Conservation (phyloP, 2,888 invertebrate genomes). For the Perdita meconis region DNA sequence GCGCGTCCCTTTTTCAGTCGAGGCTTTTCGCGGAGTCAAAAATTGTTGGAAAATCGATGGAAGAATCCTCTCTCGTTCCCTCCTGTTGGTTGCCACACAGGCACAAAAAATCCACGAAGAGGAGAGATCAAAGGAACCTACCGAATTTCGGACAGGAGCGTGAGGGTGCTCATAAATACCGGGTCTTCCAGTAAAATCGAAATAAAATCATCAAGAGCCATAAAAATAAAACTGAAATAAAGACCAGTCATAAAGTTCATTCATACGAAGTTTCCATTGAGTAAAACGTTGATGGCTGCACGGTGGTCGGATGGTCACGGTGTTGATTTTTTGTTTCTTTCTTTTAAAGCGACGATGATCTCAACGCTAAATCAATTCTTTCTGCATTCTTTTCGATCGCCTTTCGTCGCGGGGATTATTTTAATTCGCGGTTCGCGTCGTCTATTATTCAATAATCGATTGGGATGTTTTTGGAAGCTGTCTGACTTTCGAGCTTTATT, state of each 20-base stretch:
- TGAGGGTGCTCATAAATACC: constrained; percentile 72
- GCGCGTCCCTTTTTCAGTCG: neutral
- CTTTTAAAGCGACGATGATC: neutral
- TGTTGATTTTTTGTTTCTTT: neutral
- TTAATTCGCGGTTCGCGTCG: neutral
- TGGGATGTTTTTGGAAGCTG: neutral
- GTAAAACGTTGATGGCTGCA: constrained; percentile 49
- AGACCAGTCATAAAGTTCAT: constrained; percentile 80
- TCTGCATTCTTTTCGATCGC: neutral
- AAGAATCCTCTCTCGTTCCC: constrained; percentile 14
- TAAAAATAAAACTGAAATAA: constrained; percentile 75
- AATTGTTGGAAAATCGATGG: constrained; percentile 37
- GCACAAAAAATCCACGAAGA: constrained; percentile 21
- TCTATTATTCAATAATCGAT: constrained; percentile 4
- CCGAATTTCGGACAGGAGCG: constrained; percentile 71
- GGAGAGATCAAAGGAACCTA: constrained; percentile 76
- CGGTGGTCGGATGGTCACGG: constrained; percentile 63
- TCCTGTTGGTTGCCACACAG: neutral
- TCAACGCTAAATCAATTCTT: neutral
- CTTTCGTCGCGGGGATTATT: constrained; percentile 3
- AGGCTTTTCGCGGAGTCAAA: neutral
- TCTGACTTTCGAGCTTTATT: neutral
- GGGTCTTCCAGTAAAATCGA: constrained; percentile 77
- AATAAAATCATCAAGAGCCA: constrained; percentile 78
- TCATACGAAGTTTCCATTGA: constrained; percentile 76